Evolutionary conservation across 2,797 vertebrate genomes (phyloP), one percentile per base, ranked within the genome.

Genomic region (Chaunax sp.): DNA sequence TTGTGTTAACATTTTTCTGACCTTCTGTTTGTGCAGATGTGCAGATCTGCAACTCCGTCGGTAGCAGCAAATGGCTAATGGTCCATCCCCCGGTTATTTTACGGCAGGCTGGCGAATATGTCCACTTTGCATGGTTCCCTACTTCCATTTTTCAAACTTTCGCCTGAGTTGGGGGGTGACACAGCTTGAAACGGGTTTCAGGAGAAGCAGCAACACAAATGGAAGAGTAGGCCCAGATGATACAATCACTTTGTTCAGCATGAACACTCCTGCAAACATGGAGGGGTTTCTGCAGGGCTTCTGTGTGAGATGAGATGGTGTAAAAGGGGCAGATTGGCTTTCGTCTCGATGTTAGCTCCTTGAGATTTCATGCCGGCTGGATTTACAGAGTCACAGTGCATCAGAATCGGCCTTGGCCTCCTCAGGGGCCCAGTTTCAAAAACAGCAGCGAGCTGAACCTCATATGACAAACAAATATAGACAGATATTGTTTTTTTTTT

Each of bases 111-210:
- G 90, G 89, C 91, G 87, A 92, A 90, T 86, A 75, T 88, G 88
- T 90, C 90, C 89, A 91, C 90, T 92, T 91, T 90, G 88, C 90
- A 91, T 91, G 90, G 88, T 89, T 91, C 87, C 89, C 86, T 88
- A 89, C 87, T 85, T 71, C 90, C 89, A 88, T 89, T 89, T 88
- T 79, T 92, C 90, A 89, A 90, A 90, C 83, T 88, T 89, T 37
- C 65, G 77, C 75, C 82, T 77, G 86, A 74, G 90, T 87, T 76
- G 80, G 66, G 57, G 83, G 80, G 81, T 80, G 88, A 89, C 87
- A 85, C 84, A 83, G 86, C 83, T 91, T 88, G 89, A 90, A 89
- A 89, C 75, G 68, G 78, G 81, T 84, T 87, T 82, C 75, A 51
- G 82, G 67, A 84, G 74, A 84, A 82, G 86, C 81, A 67, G 80